phyloP scores from a whole-genome alignment of 1,140 invertebrate species.

The Neodiprion virginianus region DNA sequence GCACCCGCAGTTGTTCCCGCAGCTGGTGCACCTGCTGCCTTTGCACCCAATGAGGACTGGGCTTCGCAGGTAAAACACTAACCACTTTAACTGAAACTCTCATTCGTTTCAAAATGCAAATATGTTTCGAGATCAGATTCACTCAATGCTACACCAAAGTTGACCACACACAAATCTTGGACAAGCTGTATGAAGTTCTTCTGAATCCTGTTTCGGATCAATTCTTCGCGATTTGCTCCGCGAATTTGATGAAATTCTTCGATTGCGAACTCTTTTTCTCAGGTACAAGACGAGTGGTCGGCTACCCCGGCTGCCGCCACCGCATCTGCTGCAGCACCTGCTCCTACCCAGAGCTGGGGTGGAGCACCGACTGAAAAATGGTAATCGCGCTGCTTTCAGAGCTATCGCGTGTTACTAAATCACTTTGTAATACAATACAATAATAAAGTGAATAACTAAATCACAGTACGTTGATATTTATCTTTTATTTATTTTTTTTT shows the following conservation, averaged over 20 bases:
- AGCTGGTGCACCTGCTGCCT: conserved; percentile 36
- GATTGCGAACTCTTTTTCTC: background rate
- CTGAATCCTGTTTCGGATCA: background rate
- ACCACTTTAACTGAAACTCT: no score
- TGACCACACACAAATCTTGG: no score
- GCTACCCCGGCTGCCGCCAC: conserved; percentile 19
- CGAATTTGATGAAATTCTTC: background rate
- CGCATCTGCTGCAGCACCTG: conserved; percentile 8
- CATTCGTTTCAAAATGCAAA: no score
- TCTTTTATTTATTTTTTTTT: no score
- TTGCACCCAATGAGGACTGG: conserved; percentile 64
- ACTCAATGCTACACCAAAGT: no score
- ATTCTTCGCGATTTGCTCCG: background rate
- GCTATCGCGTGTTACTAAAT: background rate
- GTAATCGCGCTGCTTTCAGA: conserved; percentile 15
- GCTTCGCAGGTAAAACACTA: conserved; percentile 41
- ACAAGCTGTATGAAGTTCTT: background rate
- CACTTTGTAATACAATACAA: background rate
- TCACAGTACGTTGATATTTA: background rate
- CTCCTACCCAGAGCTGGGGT: conserved; percentile 49
- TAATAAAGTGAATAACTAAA: background rate
- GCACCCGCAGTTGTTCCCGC: conserved; percentile 35
- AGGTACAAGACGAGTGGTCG: conserved; percentile 52
- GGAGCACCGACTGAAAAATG: conserved; percentile 45
- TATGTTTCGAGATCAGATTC: no score